phyloP scores from a whole-genome alignment of 1,140 invertebrate genomes.

The Drosophila kanapiae region DNA sequence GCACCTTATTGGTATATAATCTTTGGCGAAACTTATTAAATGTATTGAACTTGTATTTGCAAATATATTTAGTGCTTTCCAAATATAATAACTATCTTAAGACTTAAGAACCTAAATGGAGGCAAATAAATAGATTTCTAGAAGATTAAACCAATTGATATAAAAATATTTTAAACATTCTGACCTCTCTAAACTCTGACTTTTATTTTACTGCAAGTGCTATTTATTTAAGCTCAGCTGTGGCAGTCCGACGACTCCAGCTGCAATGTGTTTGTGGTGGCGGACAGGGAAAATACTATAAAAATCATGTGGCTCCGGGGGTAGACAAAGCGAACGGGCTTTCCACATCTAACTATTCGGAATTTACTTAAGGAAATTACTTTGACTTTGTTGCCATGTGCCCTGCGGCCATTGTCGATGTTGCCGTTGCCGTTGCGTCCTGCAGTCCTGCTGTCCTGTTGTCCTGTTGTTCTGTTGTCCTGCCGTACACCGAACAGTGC shows the following conservation, averaged over 20 bases:
- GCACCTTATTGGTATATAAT: too few species aligned
- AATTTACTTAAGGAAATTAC: constrained; percentile 66
- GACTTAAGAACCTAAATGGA: too few species aligned
- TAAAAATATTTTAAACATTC: too few species aligned
- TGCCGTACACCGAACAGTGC: background rate
- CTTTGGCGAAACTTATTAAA: too few species aligned
- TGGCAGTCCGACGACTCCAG: background rate
- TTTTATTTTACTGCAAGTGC: background rate
- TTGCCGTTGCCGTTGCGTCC: background rate
- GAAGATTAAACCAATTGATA: too few species aligned
- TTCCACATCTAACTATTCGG: constrained; percentile 43
- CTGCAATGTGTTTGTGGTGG: background rate
- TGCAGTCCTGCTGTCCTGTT: background rate
- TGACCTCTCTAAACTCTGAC: background rate
- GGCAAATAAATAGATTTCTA: too few species aligned
- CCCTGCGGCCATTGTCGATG: constrained; percentile 28
- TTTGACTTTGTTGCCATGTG: constrained; percentile 51
- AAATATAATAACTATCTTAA: too few species aligned
- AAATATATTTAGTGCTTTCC: too few species aligned
- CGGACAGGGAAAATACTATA: constrained; percentile 22
- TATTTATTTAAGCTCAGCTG: constrained; percentile 6
- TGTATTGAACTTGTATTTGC: too few species aligned
- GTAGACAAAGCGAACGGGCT: constrained; percentile 24
- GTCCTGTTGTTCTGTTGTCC: background rate
- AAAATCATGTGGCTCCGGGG: constrained; percentile 37